Base-by-base conservation (phyloP, 1,140 invertebrate genomes). In the Drosophila cardini region DNA sequence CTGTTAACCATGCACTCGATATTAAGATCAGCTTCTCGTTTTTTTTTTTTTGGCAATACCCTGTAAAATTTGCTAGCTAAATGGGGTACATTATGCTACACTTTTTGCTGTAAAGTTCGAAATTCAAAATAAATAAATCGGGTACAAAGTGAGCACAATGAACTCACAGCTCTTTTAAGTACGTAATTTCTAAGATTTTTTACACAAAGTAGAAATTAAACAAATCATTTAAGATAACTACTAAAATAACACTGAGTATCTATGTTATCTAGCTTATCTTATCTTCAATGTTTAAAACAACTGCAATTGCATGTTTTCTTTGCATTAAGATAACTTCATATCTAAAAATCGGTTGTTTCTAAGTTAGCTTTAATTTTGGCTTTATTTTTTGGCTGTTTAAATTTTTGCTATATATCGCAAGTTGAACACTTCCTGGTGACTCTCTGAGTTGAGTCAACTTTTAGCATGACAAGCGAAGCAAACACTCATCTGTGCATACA, bases 401-500 rank as follows among this genome's bases (percentile, higher is more conserved):
- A 1, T 45, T 72, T 52, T 61, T 45, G 52, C 53, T 18, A 65
- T 56, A 34, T 13, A 48, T 53, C 38, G 21, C 46, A 13, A 45
- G 46, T 55, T 65, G 16, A 63, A 30, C 43, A 53, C 50, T 80
- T 64, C 65, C 77, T 85, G 75, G 71, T 84, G 21, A 5, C 85
- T 73, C 85, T 73, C 80, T 80, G 68, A 62, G 68, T 76, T 80
- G 56, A 38, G 57, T 72, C 77, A 85, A 85, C 48, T 83, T 32
- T 61, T 38, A 55, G 46, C 16, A 8, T 9, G 32, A 36, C 79
- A 64, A 32, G 48, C 26, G 55, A 15, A 9, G 26, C 36, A n/a
- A 8, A 15, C 58, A 58, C 58, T 76, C 76, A 76, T 76, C 81
- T 84, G 81, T 62, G 70, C 80, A 84, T 52, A 84, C 81, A 76